Base-by-base conservation (phyloP, 2,888 invertebrate species). In the Halocaridina rubra region DNA sequence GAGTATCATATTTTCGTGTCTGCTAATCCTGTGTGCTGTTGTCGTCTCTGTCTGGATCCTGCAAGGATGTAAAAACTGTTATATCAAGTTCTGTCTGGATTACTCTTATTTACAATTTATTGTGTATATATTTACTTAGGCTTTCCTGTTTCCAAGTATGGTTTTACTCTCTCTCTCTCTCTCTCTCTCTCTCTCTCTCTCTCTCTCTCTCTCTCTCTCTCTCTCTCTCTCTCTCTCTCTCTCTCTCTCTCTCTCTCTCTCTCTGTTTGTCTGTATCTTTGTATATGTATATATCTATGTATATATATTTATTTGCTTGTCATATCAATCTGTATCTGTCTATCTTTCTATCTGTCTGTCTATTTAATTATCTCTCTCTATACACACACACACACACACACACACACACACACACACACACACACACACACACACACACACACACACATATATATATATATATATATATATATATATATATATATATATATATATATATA, bases 371-470 rank as follows among this genome's bases (percentile, higher is more conserved):
- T 7, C 7, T 7, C 8, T 29, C 8, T 30, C 24, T 10, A 22
- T 16, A 24, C 19, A 67, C 67, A 67, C 67, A 67, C 67, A 67
- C 67, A 67, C 67, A 67, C 67, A 67, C 67, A 67, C 67, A 67
- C 67, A 67, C 67, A 67, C 67, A 67, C 67, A 67, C 67, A 67
- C 67, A 67, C 67, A 69, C 69, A 69, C 69, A 69, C 69, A 69
- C 69, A 69, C 69, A 69, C 69, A 69, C 69, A 69, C 69, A 69
- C 69, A 69, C 69, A 69, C 69, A 69, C 69, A 69, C 69, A 69
- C 69, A 67, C 69, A 69, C 29, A 69, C 69, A 24, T 27, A 24
- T 27, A 24, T 67, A 24, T 67, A 24, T 67, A 24, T 67, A 29
- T 13, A 29, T 67, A 24, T 64, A 2, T 64, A 24, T 64, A 22